Base-by-base conservation (phyloP, 2,888 invertebrate species). In the Drosophila maculinotata region DNA sequence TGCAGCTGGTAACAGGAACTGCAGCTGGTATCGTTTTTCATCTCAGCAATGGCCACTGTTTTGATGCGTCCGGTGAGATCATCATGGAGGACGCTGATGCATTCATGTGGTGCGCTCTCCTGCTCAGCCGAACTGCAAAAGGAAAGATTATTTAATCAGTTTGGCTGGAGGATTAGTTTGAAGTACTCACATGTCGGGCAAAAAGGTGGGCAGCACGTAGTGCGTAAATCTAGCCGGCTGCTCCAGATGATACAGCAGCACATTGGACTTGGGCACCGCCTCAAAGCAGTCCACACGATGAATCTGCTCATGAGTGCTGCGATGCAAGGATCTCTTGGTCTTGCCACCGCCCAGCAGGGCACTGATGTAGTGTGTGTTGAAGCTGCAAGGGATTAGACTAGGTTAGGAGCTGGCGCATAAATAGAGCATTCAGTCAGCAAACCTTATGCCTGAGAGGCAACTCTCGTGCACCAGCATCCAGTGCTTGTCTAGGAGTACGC, bases 291-390 rank as follows among this genome's bases (percentile, higher is more conserved):
- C 93, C 3, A 97, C 92, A 54, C 92, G 91, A 26, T 93, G 92
- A n/a, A 94, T 92, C 92, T 96, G 95, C 88, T 97, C 96, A 85
- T 95, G 93, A 3, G 95, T 94, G 35, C 95, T 94, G 63, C 92
- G 92, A 42, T 91, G 91, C 4, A 94, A 92, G 44, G 93, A 91
- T 31, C 93, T 90, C 65, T 94, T 92, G 0, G 93, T 93, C 84
- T 93, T 93, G 12, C 94, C 93, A 15, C 94, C 93, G n/a, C 97
- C 97, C 38, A 96, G 89, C 8, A 95, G 89, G 4, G 94, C 95
- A 1, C 93, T 92, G 6, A 95, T 92, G 71, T 94, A 94, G 80
- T 94, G 92, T n/a, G 89, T 88, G 12, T 90, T 79, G 25, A 94
- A 90, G 45, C 95, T 95, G 82, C 70, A 92, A 90, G 3, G 6